These are phyloP conservation scores for Drosophila ezoana DNA, from an alignment of 2,888 invertebrate genomes.

Conservation along the genomic window DNA sequence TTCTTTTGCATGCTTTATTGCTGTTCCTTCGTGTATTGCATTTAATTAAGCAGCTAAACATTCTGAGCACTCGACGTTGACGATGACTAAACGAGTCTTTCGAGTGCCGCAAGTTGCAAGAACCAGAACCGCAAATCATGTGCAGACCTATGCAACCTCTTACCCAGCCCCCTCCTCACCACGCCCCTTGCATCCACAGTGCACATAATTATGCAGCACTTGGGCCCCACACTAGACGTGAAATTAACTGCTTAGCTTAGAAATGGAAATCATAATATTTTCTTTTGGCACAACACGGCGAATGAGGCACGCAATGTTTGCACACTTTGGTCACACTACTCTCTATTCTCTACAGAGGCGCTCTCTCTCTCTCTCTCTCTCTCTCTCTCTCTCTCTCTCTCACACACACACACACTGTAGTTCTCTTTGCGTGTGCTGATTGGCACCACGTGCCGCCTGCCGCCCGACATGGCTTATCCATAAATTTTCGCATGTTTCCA, in stretches of 20 bases:
- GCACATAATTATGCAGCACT: conserved; percentile 44
- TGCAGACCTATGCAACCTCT: conserved; percentile 12
- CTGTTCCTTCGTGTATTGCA: conserved; percentile 44
- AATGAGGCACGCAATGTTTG: conserved; percentile 46
- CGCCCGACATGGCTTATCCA: conserved; percentile 49
- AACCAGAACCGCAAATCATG: conserved; percentile 51
- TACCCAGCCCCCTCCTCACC: not conserved
- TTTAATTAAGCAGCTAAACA: conserved; percentile 68
- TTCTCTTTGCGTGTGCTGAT: conserved; percentile 45
- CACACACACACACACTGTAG: not conserved
- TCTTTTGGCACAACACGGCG: conserved; percentile 25
- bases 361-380: not conserved
- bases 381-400: conserved; percentile 1
- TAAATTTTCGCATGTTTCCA: conserved; percentile 53
- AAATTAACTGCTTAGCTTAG: conserved; percentile 57
- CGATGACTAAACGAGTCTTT: conserved; percentile 36
- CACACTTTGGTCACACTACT: conserved; percentile 40
- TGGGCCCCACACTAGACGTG: conserved; percentile 3
- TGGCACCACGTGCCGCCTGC: conserved; percentile 65
- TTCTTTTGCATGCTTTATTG: conserved; percentile 48
- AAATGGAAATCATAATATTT: conserved; percentile 56
- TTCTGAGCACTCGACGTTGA: conserved; percentile 44
- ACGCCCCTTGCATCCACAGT: not conserved
- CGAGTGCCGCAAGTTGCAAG: conserved; percentile 14
- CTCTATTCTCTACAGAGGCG: not conserved